Conservation (phyloP, 35 echinoderm and acorn worm genomes). For the Acanthaster planci region DNA sequence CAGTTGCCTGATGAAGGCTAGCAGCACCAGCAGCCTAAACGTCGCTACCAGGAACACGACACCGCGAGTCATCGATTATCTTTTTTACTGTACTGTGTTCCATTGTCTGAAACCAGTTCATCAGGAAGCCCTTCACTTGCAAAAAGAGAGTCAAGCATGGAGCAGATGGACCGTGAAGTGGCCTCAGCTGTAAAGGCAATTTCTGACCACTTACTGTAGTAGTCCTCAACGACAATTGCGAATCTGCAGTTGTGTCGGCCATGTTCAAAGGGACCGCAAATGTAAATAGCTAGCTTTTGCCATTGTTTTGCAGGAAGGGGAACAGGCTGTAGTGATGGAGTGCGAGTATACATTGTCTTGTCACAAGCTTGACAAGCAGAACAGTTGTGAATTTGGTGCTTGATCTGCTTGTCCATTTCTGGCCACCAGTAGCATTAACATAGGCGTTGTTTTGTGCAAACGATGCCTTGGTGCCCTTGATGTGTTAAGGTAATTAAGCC, state of each 20-base stretch:
- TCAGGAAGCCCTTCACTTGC: slow-evolving; percentile 40
- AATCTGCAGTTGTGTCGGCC: slow-evolving; percentile 55
- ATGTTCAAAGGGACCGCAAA: slow-evolving; percentile 57
- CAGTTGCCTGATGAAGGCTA: no score
- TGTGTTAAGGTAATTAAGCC: no score
- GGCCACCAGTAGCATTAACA: no score
- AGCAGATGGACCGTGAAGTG: slow-evolving; percentile 41
- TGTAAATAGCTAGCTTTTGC: slow-evolving; percentile 58
- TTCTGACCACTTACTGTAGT: slow-evolving; percentile 16
- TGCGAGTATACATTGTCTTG: not conserved
- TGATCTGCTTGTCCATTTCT: not conserved
- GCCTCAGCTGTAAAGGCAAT: slow-evolving; percentile 27
- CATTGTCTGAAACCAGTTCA: slow-evolving; percentile 64
- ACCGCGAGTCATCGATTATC: no score
- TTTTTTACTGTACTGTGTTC: no score
- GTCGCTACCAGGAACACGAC: no score
- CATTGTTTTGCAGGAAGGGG: slow-evolving; percentile 50
- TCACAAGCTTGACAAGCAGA: slow-evolving; percentile 1
- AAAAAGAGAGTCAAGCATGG: slow-evolving; percentile 47
- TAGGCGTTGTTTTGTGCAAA: no score
- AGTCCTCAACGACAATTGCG: slow-evolving; percentile 61
- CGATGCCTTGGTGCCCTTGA: no score
- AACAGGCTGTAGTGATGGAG: slow-evolving; percentile 49
- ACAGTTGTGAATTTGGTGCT: slow-evolving; percentile 3
- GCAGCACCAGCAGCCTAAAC: no score